Evolutionary conservation across 2,113 vertebrate genomes (phyloP), one percentile per base, ranked within the genome.

Genomic region (Mormyrus iriodes): DNA sequence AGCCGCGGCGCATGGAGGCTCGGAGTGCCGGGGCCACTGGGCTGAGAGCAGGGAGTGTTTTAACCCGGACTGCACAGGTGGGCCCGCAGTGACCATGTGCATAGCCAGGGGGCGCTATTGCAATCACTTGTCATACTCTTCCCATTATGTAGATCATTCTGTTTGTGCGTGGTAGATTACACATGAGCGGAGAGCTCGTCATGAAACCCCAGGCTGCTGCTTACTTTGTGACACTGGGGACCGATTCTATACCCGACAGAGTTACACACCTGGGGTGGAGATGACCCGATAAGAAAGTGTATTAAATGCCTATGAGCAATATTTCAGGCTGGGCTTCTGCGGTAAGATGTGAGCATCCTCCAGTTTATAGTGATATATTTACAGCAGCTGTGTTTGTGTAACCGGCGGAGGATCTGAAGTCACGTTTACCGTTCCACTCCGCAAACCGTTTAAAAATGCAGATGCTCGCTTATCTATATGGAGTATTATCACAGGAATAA

Each of bases 1-100:
- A 0, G 98, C 98, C 0, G 98, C 98, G 0, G 97, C 98, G 44
- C 98, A 99, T 0, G 98, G 98, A 2, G 98, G 98, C 89, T 99
- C 98, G 0, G 98, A 99, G 91, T 99, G 98, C 95, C 93, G 97
- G 88, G 98, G 98, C 39, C 98, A 98, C 15, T 99, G 98, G 97
- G 98, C 98, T 0, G 98, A 99, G 93, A 99, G 97, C 95, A 96
- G 98, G 90, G 98, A 99, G 94, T 99, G 98, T 95, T 94, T 95
- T 90, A 99, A 99, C 93, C 96, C 97, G 0, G 98, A 99, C 89
- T 99, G 98, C 91, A 99, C 98, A 91, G 98, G 98, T 99, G 96
- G 86, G 86, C 15, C 52, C 52, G 24, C 31, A 55, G 0, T 58
- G 13, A 35, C 31, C 19, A 12, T 35, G 8, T 15, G 1, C 31